phyloP scores from a whole-genome alignment of 2,797 vertebrate genomes.

The Sebastes glaucus region DNA sequence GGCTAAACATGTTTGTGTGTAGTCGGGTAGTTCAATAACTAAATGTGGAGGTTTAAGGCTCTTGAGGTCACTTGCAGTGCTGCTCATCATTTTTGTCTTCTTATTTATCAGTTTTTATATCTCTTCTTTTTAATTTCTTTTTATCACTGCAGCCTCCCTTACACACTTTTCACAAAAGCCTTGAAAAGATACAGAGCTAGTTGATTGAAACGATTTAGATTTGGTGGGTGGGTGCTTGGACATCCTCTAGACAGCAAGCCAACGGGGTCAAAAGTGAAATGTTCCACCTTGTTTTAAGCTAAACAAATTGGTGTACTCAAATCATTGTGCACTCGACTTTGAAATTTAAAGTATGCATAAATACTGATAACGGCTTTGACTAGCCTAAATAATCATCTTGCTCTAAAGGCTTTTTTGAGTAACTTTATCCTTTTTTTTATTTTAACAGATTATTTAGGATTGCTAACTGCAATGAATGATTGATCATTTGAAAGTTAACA shows the following conservation, averaged over 20 bases:
- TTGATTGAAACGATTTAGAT: neutral
- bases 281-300: slow-evolving; percentile 32
- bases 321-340: neutral
- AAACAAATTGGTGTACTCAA: slow-evolving; percentile 10
- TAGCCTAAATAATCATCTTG: neutral
- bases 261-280: slow-evolving; percentile 47
- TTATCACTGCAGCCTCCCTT: neutral
- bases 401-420: neutral
- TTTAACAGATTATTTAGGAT: neutral
- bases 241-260: slow-evolving; percentile 11
- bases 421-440: neutral
- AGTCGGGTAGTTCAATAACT: slow-evolving; percentile 27
- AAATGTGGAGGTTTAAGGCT: slow-evolving; percentile 7
- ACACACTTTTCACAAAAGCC: neutral
- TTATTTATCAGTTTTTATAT: neutral
- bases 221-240: neutral
- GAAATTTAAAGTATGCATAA: slow-evolving; percentile 17
- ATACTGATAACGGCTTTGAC: slow-evolving; percentile 1
- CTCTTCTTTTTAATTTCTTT: neutral
- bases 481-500: neutral
- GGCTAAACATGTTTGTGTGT: slow-evolving; percentile 17
- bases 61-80: neutral
- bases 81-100: neutral
- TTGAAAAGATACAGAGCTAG: neutral
- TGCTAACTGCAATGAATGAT: neutral